phyloP scores from a whole-genome alignment of 2,888 invertebrate species.

The Conops quadrifasciatus region DNA sequence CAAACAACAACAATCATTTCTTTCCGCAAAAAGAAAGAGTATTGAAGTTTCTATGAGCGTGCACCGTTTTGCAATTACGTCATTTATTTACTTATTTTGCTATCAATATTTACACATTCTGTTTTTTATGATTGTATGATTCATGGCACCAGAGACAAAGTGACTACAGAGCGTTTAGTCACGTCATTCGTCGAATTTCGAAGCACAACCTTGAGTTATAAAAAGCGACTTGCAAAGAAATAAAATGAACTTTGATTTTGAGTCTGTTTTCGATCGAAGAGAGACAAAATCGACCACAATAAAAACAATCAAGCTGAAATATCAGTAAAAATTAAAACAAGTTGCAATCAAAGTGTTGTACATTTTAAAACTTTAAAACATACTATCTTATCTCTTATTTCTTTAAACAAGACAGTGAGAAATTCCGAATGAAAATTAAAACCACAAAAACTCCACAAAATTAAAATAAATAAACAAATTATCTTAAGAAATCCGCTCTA shows the following conservation, averaged over 20 bases:
- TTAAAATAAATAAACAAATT: background rate
- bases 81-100: background rate
- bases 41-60: no score
- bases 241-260: constrained; percentile 14
- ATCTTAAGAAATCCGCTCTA: background rate
- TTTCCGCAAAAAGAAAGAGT: no score
- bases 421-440: background rate
- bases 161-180: background rate
- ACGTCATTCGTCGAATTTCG: constrained; percentile 15
- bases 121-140: background rate
- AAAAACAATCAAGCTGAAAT: background rate
- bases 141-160: background rate
- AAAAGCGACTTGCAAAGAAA: background rate
- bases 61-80: constrained; percentile 7
- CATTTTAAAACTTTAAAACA: background rate
- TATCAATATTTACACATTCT: background rate
- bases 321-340: background rate
- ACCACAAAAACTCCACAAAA: background rate
- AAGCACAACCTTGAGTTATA: constrained; percentile 26
- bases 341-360: background rate
- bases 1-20: no score
- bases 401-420: background rate
- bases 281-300: background rate
- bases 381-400: background rate
- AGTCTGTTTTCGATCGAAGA: no score